Evolutionary conservation across 2,113 vertebrate species (phyloP).

Genomic region (Scortum barcoo): DNA sequence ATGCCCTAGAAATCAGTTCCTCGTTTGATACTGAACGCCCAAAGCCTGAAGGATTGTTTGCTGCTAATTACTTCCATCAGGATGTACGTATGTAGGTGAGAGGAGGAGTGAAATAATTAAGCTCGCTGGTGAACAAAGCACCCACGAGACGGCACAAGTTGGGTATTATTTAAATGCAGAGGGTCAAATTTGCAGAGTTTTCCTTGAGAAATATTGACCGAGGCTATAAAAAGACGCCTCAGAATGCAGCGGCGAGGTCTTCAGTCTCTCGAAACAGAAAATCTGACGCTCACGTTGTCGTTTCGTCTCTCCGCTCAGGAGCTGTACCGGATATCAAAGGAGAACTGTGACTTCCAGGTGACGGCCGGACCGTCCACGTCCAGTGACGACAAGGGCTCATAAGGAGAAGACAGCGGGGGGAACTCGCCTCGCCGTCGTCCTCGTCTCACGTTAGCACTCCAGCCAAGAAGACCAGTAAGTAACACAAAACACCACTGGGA

Average conservation of each 20-base stretch:
- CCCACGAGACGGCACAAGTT: not conserved
- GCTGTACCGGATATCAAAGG: constrained; percentile 94
- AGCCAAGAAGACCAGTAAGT: constrained; percentile 80
- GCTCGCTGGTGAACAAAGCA: not conserved
- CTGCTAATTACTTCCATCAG: not conserved
- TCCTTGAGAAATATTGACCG: constrained; percentile 21
- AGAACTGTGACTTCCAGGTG: constrained; percentile 90
- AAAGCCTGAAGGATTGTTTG: constrained; percentile 11
- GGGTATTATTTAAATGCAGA: constrained; percentile 15
- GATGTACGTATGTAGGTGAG: constrained; percentile 13
- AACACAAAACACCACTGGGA: fast-evolving
- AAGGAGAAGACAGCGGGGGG: constrained; percentile 88
- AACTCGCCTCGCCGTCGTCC: constrained; percentile 85
- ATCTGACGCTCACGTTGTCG: not conserved
- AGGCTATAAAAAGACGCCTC: constrained; percentile 34
- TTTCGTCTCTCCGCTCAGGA: constrained; percentile 82
- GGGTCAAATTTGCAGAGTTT: constrained; percentile 15
- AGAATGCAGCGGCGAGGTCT: not conserved
- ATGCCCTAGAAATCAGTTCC: not conserved
- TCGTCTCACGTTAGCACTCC: constrained; percentile 53
- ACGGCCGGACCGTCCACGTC: constrained; percentile 77
- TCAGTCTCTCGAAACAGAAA: not conserved
- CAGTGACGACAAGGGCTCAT: constrained; percentile 89
- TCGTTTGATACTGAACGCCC: not conserved
- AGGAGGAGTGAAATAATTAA: constrained; percentile 28